Base-by-base conservation (phyloP, 1,140 invertebrate genomes). In the Cydia pomonella region DNA sequence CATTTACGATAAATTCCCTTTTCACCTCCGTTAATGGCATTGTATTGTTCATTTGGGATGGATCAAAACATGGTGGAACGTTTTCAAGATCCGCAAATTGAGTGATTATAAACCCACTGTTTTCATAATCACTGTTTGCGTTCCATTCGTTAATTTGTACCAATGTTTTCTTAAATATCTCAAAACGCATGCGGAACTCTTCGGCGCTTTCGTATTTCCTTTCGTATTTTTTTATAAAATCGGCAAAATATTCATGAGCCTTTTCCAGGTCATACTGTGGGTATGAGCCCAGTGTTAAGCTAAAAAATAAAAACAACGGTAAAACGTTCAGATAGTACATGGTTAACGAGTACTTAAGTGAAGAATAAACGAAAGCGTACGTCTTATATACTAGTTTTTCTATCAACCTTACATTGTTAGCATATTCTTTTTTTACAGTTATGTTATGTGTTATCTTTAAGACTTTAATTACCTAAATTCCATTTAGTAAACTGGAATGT, bases 211-310 rank as follows among this genome's bases (percentile, higher is more conserved):
- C 41, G 12, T 72, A 47, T 25, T 72, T 72, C 5, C 10, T 72
- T 12, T 72, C 44, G 44, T 23, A 69, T 69, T 38, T n/a, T 38
- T 69, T n/a, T 25, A 69, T 18, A 33, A 38, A 41, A 18, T 69
- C 64, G 41, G 64, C 64, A 7, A 69, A 69, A 13, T 41, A 18
- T 18, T 69, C 7, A 2, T 69, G 33, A 18, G 64, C 64, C 9
- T 69, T 33, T 10, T 29, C 64, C 41, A 69, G 29, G n/a, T 69
- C 64, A 33, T 69, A 69, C 5, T 69, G 64, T 21, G 53, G 16
- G 9, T 59, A 23, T 1, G 0, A 23, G 6, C 53, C 6, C 10
- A 59, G 18, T 5, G 53, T n/a, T 12, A 23, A 21, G 53, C 9
- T 59, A 6, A 59, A 59, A 23, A 59, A 6, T 59, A 59, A 59